Evolutionary conservation across 2,888 invertebrate species (phyloP).

Genomic region (Lasioglossum marginatum): DNA sequence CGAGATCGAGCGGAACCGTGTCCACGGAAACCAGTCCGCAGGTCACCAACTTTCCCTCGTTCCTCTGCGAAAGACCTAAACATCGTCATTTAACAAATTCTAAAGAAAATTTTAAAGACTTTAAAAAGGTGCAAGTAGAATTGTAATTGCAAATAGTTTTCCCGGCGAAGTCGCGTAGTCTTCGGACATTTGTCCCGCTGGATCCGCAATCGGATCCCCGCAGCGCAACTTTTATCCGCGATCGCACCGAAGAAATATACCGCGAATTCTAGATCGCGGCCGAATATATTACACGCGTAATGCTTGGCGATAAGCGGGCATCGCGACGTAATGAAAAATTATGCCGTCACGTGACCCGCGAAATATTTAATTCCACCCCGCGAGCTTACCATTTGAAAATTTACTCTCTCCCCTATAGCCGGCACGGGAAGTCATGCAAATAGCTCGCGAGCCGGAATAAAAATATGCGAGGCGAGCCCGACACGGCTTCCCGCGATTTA

Average conservation of each 20-base stretch:
- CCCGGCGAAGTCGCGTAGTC: not conserved
- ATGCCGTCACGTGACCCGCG: conserved; percentile 35
- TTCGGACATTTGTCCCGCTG: not conserved
- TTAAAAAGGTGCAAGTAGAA: too few relatives aligned
- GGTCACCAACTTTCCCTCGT: conserved; percentile 51
- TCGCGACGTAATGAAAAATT: conserved; percentile 48
- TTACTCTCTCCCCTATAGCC: not conserved
- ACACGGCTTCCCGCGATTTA: conserved; percentile 21
- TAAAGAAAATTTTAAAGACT: too few relatives aligned
- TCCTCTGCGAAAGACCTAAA: conserved; percentile 9
- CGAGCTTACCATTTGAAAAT: not conserved
- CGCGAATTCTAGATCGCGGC: conserved; percentile 13
- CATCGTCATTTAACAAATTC: too few relatives aligned
- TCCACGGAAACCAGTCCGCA: conserved; percentile 46
- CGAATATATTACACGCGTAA: conserved; percentile 25
- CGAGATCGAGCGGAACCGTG: conserved; percentile 22
- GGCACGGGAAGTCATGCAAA: not conserved
- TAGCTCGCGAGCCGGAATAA: conserved; percentile 1
- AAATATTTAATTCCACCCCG: conserved; percentile 39
- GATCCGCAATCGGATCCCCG: conserved; percentile 15
- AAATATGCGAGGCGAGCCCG: conserved; percentile 5
- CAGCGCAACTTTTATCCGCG: conserved; percentile 15
- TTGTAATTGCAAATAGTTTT: not conserved
- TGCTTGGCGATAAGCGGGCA: conserved; percentile 34
- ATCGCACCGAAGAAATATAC: conserved; percentile 20